Conservation (phyloP, 2,113 vertebrate species). For the Otocyon megalotis region DNA sequence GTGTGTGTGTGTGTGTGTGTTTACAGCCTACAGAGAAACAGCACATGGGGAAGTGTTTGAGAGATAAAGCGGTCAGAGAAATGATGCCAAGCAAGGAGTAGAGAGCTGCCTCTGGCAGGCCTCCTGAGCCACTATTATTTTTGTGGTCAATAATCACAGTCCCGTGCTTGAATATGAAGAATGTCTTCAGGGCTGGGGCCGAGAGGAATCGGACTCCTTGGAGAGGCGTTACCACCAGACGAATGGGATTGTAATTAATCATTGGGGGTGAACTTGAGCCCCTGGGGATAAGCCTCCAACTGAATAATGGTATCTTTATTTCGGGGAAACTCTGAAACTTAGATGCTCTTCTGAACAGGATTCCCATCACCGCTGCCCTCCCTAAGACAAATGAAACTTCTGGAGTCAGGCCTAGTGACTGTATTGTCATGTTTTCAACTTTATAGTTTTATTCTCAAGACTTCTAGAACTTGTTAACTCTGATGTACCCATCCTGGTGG, state of each 20-base stretch:
- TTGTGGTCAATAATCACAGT: background rate
- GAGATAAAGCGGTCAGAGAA: constrained; percentile 52
- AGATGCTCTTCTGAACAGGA: background rate
- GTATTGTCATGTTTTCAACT: background rate
- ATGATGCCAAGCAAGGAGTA: background rate
- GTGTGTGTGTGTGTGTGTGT: background rate
- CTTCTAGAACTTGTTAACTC: background rate
- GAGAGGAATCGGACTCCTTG: background rate
- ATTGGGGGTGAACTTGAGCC: background rate
- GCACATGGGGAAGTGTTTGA: background rate
- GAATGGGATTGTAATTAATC: constrained; percentile 1
- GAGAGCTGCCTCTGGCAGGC: background rate
- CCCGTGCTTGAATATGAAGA: background rate
- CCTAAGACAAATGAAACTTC: background rate
- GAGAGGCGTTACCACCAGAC: constrained; percentile 9
- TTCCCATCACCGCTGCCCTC: background rate
- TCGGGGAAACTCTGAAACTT: background rate
- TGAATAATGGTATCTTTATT: background rate
- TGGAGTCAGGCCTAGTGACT: background rate
- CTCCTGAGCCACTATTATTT: background rate
- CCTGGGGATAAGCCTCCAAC: background rate
- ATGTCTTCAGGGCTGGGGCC: background rate
- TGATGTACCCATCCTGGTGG: background rate
- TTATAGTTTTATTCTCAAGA: background rate
- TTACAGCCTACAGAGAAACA: constrained; percentile 58